phyloP scores from a whole-genome alignment of 2,113 vertebrate species.

The Deroptyus accipitrinus region DNA sequence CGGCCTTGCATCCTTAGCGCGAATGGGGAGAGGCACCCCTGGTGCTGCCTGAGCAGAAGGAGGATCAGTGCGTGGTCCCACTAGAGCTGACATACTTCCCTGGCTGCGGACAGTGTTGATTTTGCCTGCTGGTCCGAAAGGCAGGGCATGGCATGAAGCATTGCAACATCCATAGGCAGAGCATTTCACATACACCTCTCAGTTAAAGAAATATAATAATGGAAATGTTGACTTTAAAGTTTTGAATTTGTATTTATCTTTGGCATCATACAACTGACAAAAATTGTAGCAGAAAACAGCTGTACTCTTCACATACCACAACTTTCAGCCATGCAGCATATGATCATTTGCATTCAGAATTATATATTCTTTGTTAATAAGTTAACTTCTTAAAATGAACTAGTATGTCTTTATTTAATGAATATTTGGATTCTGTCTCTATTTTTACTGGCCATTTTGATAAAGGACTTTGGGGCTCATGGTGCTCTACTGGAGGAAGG shows the following conservation, averaged over 20 bases:
- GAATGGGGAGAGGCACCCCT: background rate
- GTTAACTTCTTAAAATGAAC: background rate
- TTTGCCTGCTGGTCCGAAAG: background rate
- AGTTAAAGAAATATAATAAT: background rate
- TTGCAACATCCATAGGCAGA: background rate
- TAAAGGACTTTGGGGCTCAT: background rate
- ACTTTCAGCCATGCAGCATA: background rate
- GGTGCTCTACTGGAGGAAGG: background rate
- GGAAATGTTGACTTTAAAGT: background rate
- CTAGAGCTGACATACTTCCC: background rate
- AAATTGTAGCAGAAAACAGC: background rate
- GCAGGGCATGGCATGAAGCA: background rate
- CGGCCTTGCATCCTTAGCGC: too few relatives aligned
- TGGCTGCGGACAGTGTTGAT: background rate
- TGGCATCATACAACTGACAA: background rate
- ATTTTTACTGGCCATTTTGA: background rate
- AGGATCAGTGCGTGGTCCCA: too few relatives aligned
- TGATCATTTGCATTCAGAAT: background rate
- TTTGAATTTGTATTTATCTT: background rate
- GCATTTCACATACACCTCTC: background rate
- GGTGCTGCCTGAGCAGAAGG: background rate
- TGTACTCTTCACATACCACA: background rate
- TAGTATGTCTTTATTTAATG: background rate
- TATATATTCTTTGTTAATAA: background rate
- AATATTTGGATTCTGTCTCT: background rate